Base-by-base conservation (phyloP, 2,888 invertebrate species). In the Camponotus fellah region DNA sequence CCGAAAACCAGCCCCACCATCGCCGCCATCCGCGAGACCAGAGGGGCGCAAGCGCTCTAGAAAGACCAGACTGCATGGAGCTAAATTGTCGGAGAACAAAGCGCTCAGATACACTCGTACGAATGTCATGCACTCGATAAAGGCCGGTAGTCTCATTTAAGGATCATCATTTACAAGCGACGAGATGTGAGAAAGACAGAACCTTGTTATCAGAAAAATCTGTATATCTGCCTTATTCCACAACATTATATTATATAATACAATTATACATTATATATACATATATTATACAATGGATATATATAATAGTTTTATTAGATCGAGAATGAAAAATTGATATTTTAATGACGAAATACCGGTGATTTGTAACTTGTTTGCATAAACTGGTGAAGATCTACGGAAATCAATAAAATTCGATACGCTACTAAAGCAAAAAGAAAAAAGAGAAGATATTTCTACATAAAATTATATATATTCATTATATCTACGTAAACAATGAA, bases 31-130 rank as follows among this genome's bases (percentile, higher is more conserved):
- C 82, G 58, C 46, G 83, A 74, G 82, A 49, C 26, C 64, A 56
- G 60, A 64, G 43, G 9, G 21, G 84, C 89, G 90, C 90, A 88
- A 12, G 88, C 90, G 89, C 86, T 72, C 37, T 53, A 34, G 60
- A 71, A 32, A 71, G 69, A 43, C 60, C 60, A 72, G 75, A 75
- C 60, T 80, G 75, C 60, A 74, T 75, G 60, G 46, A 80, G 46
- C 46, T 69, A 53, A 69, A 69, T 53, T 49, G 34, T 21, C 26
- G 26, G n/a, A 75, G 60, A 80, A 80, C 76, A 75, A 80, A 80
- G 46, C 79, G 75, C 34, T 56, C 40, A 32, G 53, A 69, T 68
- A 77, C n/a, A 56, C 71, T 46, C 74, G 46, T 80, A 60, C 40
- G 40, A 69, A 58, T 58, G 34, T 34, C 56, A 37, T 74, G 60